Conservation (phyloP, 1,140 invertebrate genomes). For the Asobara japonica region DNA sequence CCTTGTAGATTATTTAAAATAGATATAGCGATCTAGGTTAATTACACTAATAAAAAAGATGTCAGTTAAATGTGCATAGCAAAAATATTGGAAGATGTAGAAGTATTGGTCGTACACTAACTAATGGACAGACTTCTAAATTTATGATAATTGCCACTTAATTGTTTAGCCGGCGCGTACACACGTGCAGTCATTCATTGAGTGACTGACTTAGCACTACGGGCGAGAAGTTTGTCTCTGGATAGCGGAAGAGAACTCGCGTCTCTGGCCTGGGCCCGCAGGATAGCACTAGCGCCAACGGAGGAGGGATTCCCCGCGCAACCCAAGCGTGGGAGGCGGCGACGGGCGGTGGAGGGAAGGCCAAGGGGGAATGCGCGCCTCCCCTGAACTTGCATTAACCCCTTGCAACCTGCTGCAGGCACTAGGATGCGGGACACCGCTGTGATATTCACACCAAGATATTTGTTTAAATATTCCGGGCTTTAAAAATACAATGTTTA, state of each 20-base stretch:
- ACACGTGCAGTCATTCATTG: conserved; percentile 41
- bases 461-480: too few relatives aligned
- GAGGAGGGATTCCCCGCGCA: conserved; percentile 28
- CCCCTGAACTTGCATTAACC: too few relatives aligned
- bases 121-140: background rate
- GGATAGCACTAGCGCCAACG: conserved; percentile 36
- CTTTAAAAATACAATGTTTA: too few relatives aligned
- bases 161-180: conserved; percentile 20
- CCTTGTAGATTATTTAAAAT: too few relatives aligned
- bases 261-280: conserved; percentile 47
- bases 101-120: background rate
- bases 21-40: too few relatives aligned
- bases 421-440: too few relatives aligned
- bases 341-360: background rate
- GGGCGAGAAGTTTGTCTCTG: conserved; percentile 46
- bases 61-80: background rate
- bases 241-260: conserved; percentile 23
- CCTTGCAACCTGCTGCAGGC: too few relatives aligned
- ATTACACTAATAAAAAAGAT: too few relatives aligned
- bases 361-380: background rate
- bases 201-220: conserved; percentile 44
- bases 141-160: background rate
- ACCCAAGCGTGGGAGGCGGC: background rate
- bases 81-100: background rate
- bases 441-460: too few relatives aligned